Evolutionary conservation across 2,888 invertebrate species (phyloP), one percentile per base, ranked within the genome.

Genomic region (Phaedon cochleariae): DNA sequence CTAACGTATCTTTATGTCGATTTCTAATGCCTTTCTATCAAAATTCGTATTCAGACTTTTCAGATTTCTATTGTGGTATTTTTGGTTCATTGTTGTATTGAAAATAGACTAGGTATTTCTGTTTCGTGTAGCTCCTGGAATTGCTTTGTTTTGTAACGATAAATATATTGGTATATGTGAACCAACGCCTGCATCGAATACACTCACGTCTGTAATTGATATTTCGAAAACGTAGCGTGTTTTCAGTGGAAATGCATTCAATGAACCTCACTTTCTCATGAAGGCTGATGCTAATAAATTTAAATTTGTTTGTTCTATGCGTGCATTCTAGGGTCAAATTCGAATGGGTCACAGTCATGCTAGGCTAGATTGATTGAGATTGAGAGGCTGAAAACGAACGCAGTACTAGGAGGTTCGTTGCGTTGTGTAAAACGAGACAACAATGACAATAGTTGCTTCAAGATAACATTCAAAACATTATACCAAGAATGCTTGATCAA

Each of bases 291-390:
- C 22, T 55, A 64, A 64, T 64, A 60, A 64, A 64, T 64, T 64
- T 64, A 64, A 60, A 64, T 64, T 60, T 60, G 64, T 64, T 64
- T 64, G 55, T 54, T 49, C 55, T 20, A 45, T n/a, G 54, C 55
- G 26, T 45, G 45, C 15, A 45, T 46, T 41, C 17, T 41, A 55
- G 45, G 57, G 57, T 57, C 45, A 45, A 45, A 57, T 9, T 31
- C 31, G 31, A 57, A 57, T 57, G 45, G 57, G 57, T 57, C 57
- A 57, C 46, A 57, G 57, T 57, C 57, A 46, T 17, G 46, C 10
- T 17, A 46, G 17, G 46, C 20, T 6, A 46, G 20, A 2, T 17
- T 7, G 46, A 15, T 22, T n/a, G 48, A n/a, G n/a, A 6, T 15
- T 41, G 41, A 41, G 48, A 48, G 21, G n/a, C 48, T 20, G 22